Evolutionary conservation across 2,113 vertebrate genomes (phyloP).

Genomic region (Lagopus leucura): DNA sequence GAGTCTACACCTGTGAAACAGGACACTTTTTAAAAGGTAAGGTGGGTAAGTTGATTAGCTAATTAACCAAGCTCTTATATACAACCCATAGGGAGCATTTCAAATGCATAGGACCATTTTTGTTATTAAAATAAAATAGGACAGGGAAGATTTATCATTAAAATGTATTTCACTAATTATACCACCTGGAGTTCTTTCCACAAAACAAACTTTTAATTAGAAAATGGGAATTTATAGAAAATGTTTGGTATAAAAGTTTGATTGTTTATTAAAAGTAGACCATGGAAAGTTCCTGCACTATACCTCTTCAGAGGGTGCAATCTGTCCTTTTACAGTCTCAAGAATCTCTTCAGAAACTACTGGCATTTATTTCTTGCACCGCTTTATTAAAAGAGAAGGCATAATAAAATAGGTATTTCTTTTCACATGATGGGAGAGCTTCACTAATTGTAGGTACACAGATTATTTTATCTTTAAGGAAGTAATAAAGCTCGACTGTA

Average conservation of each 20-base stretch:
- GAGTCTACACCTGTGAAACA: conserved; percentile 66
- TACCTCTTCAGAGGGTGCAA: neutral
- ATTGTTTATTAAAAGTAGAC: conserved; percentile 57
- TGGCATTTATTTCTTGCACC: neutral
- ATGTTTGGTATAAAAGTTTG: conserved; percentile 37
- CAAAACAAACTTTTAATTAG: conserved; percentile 74
- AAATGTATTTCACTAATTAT: conserved; percentile 72
- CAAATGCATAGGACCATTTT: conserved; percentile 72
- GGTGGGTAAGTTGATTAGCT: conserved; percentile 66
- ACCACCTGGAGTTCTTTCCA: conserved; percentile 66
- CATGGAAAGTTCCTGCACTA: neutral
- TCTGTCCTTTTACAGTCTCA: neutral
- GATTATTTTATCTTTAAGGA: neutral
- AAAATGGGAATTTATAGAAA: conserved; percentile 57
- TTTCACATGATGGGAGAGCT: neutral
- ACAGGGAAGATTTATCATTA: conserved; percentile 70
- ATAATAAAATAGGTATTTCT: neutral
- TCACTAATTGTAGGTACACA: neutral
- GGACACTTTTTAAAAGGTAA: conserved; percentile 64
- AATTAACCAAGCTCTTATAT: conserved; percentile 72
- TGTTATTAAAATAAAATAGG: conserved; percentile 73
- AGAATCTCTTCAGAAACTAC: neutral
- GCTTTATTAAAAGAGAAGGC: neutral
- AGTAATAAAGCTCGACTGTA: neutral
- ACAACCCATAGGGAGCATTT: conserved; percentile 73